Evolutionary conservation across 2,113 vertebrate genomes (phyloP).

Genomic region (Sitta europaea): DNA sequence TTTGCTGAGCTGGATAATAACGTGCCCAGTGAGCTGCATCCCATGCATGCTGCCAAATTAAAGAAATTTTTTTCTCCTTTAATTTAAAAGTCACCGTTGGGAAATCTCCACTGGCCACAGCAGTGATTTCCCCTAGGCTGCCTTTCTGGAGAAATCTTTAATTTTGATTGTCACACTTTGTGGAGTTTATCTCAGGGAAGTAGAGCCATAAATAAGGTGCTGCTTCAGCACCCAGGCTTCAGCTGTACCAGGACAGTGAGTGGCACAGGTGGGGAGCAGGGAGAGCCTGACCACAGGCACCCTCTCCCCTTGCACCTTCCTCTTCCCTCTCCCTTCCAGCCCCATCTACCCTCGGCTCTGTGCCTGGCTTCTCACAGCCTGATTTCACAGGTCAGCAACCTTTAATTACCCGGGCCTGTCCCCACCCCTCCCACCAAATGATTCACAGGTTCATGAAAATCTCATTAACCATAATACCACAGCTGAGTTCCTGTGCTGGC

Average conservation of each 20-base stretch:
- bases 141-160: conserved; percentile 58
- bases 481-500: not conserved
- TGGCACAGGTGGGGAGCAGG: rapidly evolving
- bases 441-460: conserved; percentile 28
- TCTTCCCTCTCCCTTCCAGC: not conserved
- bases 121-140: conserved; percentile 57
- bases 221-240: not conserved
- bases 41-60: conserved; percentile 30
- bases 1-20: conserved; percentile 59
- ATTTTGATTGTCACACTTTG: conserved; percentile 66
- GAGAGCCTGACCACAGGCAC: not conserved
- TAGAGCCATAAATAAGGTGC: conserved; percentile 23
- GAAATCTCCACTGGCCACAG: conserved; percentile 44
- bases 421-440: not conserved
- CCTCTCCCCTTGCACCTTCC: not conserved
- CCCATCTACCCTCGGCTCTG: not conserved
- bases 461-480: conserved; percentile 53
- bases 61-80: conserved; percentile 63
- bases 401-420: conserved; percentile 11
- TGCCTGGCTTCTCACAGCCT: not conserved
- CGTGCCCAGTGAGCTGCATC: conserved; percentile 60
- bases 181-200: conserved; percentile 45
- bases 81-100: conserved; percentile 64
- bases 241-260: not conserved
- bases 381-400: conserved; percentile 70